Base-by-base conservation (phyloP, 2,888 invertebrate species). In the Cheilosia vernalis region DNA sequence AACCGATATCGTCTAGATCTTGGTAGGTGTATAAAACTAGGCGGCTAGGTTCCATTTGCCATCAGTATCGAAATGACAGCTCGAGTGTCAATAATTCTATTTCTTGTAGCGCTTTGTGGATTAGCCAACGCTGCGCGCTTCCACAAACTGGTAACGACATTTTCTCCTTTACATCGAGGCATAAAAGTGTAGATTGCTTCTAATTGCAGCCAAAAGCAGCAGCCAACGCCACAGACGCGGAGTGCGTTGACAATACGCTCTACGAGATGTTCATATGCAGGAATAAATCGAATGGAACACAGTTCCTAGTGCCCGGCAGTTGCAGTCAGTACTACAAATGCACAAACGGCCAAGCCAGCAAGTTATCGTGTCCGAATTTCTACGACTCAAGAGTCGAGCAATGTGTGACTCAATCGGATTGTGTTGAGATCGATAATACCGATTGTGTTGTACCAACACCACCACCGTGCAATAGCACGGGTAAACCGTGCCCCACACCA, bases 291-390 rank as follows among this genome's bases (percentile, higher is more conserved):
- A 74, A 90, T 56, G 91, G 91, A 6, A 89, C 88, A 66, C 89
- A 88, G 2, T 82, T 89, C 10, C 37, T 91, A 5, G 90, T 91
- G 3, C 91, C 91, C 1, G 91, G 91, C 15, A 91, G 90, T 72
- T 91, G 91, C 69, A 89, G 89, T 0, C 87, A 89, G 49, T 91
- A 88, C 87, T 91, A 90, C 37, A 88, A 89, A 69, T 91, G 91
- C 24, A 87, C 88, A 37, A 87, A 87, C 30, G 89, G 88, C 3
- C 55, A 74, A 1, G 87, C 89, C 2, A 7, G 76, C 4, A 66
- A 88, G 24, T 80, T 55, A 27, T 67, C 58, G 0, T 91, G 91
- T 55, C 76, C 89, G 1, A 67, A 70, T 0, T 89, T 87, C 15
- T 91, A 86, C 83, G 90, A 91, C 74, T 70, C 88, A 2, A 66